A percentile compares a stretch with the other conserved stretches of the same genome.
Conservation (phyloP, 2,113 vertebrate species). For the Girardinichthys multiradiatus region DNA sequence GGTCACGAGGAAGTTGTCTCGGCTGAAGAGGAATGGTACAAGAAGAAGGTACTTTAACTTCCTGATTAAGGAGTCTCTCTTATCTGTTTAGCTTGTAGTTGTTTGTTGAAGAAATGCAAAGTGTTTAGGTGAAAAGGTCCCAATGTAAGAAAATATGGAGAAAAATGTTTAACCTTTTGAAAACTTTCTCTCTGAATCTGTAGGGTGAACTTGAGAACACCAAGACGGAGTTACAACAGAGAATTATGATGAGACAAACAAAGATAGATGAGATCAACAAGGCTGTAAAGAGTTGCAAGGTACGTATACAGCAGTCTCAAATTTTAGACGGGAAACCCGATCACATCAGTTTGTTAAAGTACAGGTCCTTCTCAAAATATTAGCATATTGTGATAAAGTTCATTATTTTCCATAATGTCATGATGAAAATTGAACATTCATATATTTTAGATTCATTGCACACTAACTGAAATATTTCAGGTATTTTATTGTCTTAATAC, state of each 20-base stretch:
- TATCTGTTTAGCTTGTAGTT: neutral
- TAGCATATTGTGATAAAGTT: no score
- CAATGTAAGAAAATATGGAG: neutral
- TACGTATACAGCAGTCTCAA: conserved; percentile 6
- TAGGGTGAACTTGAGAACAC: conserved; percentile 45
- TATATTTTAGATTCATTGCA: no score
- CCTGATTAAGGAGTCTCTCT: neutral
- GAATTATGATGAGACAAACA: conserved; percentile 15
- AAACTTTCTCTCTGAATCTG: neutral
- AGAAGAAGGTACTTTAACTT: conserved; percentile 56
- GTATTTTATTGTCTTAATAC: no score
- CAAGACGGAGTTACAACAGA: conserved; percentile 14
- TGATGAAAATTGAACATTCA: no score
- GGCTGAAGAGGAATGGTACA: conserved; percentile 56
- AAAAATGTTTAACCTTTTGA: neutral
- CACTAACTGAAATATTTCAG: no score
- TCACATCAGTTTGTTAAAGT: neutral
- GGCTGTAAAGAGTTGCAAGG: conserved; percentile 46
- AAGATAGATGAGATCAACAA: conserved; percentile 32
- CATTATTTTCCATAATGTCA: no score
- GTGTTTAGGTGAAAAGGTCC: neutral
- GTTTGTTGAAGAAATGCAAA: neutral
- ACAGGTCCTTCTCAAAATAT: no score
- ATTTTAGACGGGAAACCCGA: fast-evolving
- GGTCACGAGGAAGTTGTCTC: conserved; percentile 54